phyloP scores from a whole-genome alignment of 2,797 vertebrate genomes.

The Myioborus melanocephalus region DNA sequence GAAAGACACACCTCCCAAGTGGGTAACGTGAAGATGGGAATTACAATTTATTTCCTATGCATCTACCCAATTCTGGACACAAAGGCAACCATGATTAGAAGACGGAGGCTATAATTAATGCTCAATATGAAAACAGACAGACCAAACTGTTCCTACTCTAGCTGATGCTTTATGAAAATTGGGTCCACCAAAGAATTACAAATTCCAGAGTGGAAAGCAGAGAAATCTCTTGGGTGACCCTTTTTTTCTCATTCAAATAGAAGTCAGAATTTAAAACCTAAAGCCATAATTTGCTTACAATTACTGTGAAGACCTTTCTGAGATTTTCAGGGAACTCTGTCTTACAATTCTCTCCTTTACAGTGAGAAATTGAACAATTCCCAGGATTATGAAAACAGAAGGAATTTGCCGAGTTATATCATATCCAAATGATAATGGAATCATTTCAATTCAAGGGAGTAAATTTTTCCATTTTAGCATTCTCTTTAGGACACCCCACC shows the following conservation, averaged over 20 bases:
- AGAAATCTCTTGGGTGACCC: not conserved
- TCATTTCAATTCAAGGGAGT: not conserved
- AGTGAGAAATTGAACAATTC: not conserved
- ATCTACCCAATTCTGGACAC: not conserved
- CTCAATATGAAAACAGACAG: not conserved
- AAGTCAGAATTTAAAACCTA: not conserved
- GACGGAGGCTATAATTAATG: not conserved
- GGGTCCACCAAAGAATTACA: not conserved
- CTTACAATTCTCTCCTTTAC: not conserved
- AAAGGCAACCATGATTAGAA: not conserved
- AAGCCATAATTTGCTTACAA: not conserved
- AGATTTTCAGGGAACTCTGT: not conserved
- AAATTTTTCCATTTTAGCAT: not conserved
- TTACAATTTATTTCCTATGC: not conserved
- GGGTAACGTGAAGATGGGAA: not conserved
- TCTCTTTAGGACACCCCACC: not conserved
- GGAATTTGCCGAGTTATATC: not conserved
- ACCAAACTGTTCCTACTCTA: not conserved
- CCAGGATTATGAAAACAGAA: not conserved
- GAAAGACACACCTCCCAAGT: not conserved
- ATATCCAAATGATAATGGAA: constrained; percentile 38
- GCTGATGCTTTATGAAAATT: not conserved
- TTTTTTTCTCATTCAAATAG: accelerated
- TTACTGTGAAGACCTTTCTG: not conserved
- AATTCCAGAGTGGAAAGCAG: not conserved